These are phyloP conservation scores for Caenorhabditis latens DNA, from an alignment of 1,140 invertebrate species.

Conservation along the genomic window DNA sequence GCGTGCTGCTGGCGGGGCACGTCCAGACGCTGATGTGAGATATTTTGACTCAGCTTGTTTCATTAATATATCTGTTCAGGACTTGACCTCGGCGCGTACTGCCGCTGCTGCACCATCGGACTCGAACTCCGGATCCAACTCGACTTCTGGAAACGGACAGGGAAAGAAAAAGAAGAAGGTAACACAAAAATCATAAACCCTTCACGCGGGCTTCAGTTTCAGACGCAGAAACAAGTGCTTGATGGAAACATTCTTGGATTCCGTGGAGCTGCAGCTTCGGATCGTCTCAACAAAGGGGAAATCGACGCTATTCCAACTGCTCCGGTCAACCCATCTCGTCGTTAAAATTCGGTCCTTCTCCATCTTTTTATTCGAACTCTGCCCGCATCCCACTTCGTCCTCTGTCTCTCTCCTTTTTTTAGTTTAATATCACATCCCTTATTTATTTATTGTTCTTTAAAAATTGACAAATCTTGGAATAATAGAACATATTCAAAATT, in stretches of 20 bases:
- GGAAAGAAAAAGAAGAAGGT: slow-evolving; percentile 51
- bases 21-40: slow-evolving; percentile 12
- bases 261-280: slow-evolving; percentile 14
- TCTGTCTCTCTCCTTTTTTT: not conserved
- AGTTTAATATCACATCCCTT: not conserved
- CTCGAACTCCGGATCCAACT: slow-evolving; percentile 43
- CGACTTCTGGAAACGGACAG: slow-evolving; percentile 42
- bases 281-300: slow-evolving; percentile 44
- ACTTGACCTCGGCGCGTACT: slow-evolving; percentile 25
- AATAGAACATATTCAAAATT: not conserved
- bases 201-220: not conserved
- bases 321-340: slow-evolving; percentile 41
- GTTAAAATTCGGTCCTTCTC: not conserved
- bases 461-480: not conserved
- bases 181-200: not conserved
- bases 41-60: not conserved
- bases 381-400: not conserved
- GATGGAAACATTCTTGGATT: slow-evolving; percentile 41
- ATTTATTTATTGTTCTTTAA: not conserved
- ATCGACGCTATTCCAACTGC: slow-evolving; percentile 28
- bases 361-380: not conserved
- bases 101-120: slow-evolving; percentile 42
- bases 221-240: slow-evolving; percentile 41
- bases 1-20: slow-evolving; percentile 21
- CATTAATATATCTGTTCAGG: not conserved